phyloP scores from a whole-genome alignment of 2,888 invertebrate species.

The Vandiemenella viatica region DNA sequence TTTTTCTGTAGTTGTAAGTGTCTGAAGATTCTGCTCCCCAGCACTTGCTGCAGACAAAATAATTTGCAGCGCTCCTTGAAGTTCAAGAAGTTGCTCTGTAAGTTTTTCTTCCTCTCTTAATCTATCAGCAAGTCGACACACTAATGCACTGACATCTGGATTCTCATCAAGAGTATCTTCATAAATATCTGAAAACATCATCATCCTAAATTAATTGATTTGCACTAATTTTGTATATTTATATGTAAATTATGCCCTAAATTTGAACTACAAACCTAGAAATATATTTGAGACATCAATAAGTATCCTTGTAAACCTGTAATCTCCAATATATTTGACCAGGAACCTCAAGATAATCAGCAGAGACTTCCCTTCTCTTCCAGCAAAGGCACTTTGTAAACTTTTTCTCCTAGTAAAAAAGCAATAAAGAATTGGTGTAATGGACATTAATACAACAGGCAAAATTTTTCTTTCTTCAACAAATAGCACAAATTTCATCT shows the following conservation, averaged over 20 bases:
- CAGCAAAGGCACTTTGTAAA: slow-evolving; percentile 56
- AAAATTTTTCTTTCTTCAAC: background rate
- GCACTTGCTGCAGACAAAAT: slow-evolving; percentile 38
- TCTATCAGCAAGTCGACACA: slow-evolving; percentile 42
- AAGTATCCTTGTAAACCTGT: slow-evolving; percentile 56
- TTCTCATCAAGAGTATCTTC: slow-evolving; percentile 46
- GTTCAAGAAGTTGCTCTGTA: slow-evolving; percentile 42
- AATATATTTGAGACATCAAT: slow-evolving; percentile 59
- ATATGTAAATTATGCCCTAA: background rate
- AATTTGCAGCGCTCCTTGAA: slow-evolving; percentile 56
- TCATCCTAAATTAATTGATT: background rate
- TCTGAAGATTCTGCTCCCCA: slow-evolving; percentile 22
- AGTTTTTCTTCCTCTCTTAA: slow-evolving; percentile 52
- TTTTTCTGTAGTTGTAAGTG: slow-evolving; percentile 31
- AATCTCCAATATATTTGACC: slow-evolving; percentile 53
- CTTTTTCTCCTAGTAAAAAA: slow-evolving; percentile 45
- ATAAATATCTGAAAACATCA: slow-evolving; percentile 39
- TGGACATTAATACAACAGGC: background rate
- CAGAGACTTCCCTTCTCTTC: slow-evolving; percentile 50
- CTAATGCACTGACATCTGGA: slow-evolving; percentile 42
- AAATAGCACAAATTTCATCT: background rate
- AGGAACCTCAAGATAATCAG: slow-evolving; percentile 57
- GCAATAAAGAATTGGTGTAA: background rate
- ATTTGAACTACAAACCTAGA: slow-evolving; percentile 34
- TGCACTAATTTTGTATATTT: background rate